Conservation (phyloP, 2,888 invertebrate genomes). For the Dorcus hopei region DNA sequence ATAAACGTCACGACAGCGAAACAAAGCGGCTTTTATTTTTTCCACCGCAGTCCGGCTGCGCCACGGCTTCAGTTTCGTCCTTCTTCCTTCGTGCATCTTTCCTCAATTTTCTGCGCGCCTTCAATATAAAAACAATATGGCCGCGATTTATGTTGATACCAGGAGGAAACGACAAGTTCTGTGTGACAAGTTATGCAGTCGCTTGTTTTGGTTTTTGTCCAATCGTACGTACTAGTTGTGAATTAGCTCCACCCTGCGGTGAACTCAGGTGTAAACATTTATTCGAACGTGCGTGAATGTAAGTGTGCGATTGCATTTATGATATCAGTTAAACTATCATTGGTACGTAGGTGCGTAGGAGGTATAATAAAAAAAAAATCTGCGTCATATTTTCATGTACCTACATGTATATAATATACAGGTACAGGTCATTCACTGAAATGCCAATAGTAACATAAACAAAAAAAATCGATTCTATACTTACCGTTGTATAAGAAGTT, state of each 20-base stretch:
- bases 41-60: neutral
- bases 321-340: neutral
- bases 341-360: neutral
- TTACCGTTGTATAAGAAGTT: too few relatives aligned
- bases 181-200: constrained; percentile 21
- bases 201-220: constrained; percentile 22
- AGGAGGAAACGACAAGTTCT: constrained; percentile 14
- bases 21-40: constrained; percentile 13
- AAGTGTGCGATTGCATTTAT: neutral
- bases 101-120: neutral
- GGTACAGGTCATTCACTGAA: too few relatives aligned
- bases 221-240: constrained; percentile 17
- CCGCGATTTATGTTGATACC: constrained; percentile 23
- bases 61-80: neutral
- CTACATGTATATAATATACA: too few relatives aligned
- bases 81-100: neutral
- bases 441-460: too few relatives aligned
- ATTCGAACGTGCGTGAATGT: neutral
- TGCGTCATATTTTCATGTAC: too few relatives aligned
- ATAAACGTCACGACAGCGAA: constrained; percentile 16
- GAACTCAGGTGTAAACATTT: constrained; percentile 26
- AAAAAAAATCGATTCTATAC: too few relatives aligned
- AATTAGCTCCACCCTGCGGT: constrained; percentile 27
- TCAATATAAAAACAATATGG: constrained; percentile 21
- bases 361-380: too few relatives aligned